Percentiles rank a stretch among this genome's conserved stretches.
phyloP scores from a whole-genome alignment of 1,140 invertebrate species.

The Drosophila burlai region DNA sequence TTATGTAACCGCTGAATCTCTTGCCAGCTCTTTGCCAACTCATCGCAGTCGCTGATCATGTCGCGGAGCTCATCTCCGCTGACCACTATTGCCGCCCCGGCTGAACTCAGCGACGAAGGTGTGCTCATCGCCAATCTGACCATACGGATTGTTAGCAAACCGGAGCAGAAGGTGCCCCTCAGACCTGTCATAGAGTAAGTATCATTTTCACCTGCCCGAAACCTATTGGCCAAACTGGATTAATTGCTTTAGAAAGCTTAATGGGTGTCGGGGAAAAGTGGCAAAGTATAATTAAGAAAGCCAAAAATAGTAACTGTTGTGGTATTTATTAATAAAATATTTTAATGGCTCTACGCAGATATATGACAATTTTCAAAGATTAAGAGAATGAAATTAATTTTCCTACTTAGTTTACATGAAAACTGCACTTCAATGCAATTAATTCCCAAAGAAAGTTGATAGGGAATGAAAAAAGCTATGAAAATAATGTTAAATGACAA shows the following conservation, averaged over 20 bases:
- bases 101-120: constrained; percentile 86
- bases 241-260: constrained; percentile 22
- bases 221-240: constrained; percentile 19
- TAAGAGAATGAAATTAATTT: background rate
- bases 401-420: too few species aligned
- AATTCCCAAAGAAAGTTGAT: background rate
- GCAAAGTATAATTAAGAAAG: background rate
- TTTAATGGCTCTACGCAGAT: constrained; percentile 1
- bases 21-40: constrained; percentile 72
- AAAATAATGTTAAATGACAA: background rate
- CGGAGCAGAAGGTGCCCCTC: constrained; percentile 86
- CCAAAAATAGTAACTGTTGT: background rate
- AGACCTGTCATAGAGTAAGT: constrained; percentile 89
- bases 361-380: background rate
- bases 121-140: constrained; percentile 92
- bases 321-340: background rate
- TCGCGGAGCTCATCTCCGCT: constrained; percentile 61
- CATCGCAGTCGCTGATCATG: constrained; percentile 57
- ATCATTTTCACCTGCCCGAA: constrained; percentile 10
- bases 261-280: constrained; percentile 2
- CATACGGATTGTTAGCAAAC: constrained; percentile 92
- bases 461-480: background rate
- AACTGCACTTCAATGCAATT: background rate
- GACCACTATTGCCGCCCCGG: constrained; percentile 54
- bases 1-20: background rate